Evolutionary conservation across 2,888 invertebrate genomes (phyloP).

Genomic region (Carterocephalus palaemon): DNA sequence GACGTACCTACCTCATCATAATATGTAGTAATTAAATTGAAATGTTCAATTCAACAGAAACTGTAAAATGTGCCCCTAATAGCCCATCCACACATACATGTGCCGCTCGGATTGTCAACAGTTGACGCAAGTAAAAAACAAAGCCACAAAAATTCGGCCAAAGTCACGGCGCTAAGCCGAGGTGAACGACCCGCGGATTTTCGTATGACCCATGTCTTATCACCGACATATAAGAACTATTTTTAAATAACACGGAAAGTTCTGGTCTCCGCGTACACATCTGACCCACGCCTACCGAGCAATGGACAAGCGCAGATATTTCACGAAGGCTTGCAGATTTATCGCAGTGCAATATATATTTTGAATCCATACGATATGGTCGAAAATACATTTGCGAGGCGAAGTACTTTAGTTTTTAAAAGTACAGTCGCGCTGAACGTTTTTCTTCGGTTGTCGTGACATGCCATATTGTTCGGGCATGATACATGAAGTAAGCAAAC

Average conservation of each 20-base stretch:
- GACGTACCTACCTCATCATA: too few species aligned
- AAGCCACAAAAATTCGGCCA: slow-evolving; percentile 45
- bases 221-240: slow-evolving; percentile 44
- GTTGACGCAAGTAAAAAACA: slow-evolving; percentile 41
- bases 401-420: slow-evolving; percentile 36
- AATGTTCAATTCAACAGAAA: not conserved
- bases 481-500: slow-evolving; percentile 71
- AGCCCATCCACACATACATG: not conserved
- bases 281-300: slow-evolving; percentile 73
- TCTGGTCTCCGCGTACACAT: slow-evolving; percentile 47
- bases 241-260: slow-evolving; percentile 45
- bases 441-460: slow-evolving; percentile 70
- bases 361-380: slow-evolving; percentile 47
- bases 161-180: slow-evolving; percentile 50
- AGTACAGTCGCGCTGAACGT: slow-evolving; percentile 55
- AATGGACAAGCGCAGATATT: slow-evolving; percentile 70
- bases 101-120: slow-evolving; percentile 50
- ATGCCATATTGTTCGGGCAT: slow-evolving; percentile 73
- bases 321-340: slow-evolving; percentile 54
- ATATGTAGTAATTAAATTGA: slow-evolving; percentile 1
- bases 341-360: slow-evolving; percentile 42
- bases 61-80: slow-evolving; percentile 7
- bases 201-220: slow-evolving; percentile 41
- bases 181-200: slow-evolving; percentile 53
- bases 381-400: slow-evolving; percentile 37